Base-by-base conservation (phyloP, 2,888 invertebrate species). In the Eupithecia exiguata region DNA sequence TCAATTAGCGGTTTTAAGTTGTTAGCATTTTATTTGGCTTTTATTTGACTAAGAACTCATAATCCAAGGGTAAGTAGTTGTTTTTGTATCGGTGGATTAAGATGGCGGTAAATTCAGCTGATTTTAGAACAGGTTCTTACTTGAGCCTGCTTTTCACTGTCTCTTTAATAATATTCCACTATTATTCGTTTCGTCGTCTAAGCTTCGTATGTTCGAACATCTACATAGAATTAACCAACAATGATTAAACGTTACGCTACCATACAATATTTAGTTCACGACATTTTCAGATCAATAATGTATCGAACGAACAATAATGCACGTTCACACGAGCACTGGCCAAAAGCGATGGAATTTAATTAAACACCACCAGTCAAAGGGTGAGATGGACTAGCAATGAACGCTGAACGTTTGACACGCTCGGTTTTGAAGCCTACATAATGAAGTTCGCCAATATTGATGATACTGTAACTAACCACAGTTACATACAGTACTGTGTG, bases 351-450 rank as follows among this genome's bases (percentile, higher is more conserved):
- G 70, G 74, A 81, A 82, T 84, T 86, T 86, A 86, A 87, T 87
- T 86, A 86, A 85, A 83, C n/a, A n/a, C n/a, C 81, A 78, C 78
- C 77, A 79, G 80, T 83, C 82, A 83, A 82, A 81, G 80, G 73
- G 77, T 70, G 77, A 71, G 75, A 73, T 71, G 71, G 68, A 66
- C 74, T 65, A 40, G 71, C 77, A 74, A 75, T 72, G 69, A 74
- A 74, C 67, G 66, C 40, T 68, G 78, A 78, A 77, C 75, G 82
- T 78, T 79, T 79, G 81, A 81, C 79, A 77, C 74, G 68, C 74
- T 38, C 5, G 21, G 65, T 16, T 38, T 38, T 66, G 40, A 66
- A 66, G 21, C 65, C 38, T 40, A 38, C 38, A 66, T 66, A 66
- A 66, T 40, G 40, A 66, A 66, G 38, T 40, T 66, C 65, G 25